Evolutionary conservation across 2,797 vertebrate genomes (phyloP).

Genomic region (Micrastur ruficollis): DNA sequence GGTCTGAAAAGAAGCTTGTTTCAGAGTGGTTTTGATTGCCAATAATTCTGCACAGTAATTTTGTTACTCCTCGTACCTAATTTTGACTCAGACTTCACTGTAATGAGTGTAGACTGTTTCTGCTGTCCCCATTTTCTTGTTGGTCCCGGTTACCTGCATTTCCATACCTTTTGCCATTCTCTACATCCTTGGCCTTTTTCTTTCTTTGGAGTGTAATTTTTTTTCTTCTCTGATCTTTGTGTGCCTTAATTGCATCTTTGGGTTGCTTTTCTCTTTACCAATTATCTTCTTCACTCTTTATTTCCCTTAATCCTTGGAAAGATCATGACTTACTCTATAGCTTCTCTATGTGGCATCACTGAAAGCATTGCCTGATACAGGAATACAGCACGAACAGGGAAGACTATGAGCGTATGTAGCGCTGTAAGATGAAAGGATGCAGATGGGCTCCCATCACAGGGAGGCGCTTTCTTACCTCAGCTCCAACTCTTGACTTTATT

Average conservation of each 20-base stretch:
- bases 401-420: neutral
- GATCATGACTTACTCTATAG: neutral
- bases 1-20: neutral
- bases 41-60: neutral
- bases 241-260: neutral
- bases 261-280: neutral
- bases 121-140: neutral
- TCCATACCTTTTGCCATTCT: neutral
- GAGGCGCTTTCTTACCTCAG: neutral
- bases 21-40: neutral
- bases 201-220: neutral
- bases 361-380: neutral
- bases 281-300: neutral
- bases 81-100: neutral
- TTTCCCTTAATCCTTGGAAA: neutral
- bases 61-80: neutral
- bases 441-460: neutral
- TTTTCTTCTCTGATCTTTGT: neutral
- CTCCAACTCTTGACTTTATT: neutral
- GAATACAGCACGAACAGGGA: neutral
- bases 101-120: neutral
- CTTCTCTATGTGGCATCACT: fast-evolving
- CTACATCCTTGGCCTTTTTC: neutral
- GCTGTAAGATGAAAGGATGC: neutral
- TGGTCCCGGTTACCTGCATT: neutral